Evolutionary conservation across 2,113 vertebrate genomes (phyloP).

Genomic region (Grallaria varia): DNA sequence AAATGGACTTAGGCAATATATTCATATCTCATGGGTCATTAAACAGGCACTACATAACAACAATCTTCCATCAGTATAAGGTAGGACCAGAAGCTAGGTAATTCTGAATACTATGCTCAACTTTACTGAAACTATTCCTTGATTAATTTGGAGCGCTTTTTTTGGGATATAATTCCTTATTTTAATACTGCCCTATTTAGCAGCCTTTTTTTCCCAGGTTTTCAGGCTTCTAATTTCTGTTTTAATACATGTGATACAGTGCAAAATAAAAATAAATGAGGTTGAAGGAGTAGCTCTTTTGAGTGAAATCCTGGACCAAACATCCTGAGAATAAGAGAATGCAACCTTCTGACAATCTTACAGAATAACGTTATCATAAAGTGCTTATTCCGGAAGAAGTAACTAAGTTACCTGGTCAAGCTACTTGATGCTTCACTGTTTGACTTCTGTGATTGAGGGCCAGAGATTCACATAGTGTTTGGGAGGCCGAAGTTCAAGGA

Average conservation of each 20-base stretch:
- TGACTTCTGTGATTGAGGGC: not conserved
- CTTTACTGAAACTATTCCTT: not conserved
- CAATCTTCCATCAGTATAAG: not conserved
- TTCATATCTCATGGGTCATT: not conserved
- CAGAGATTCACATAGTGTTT: not conserved
- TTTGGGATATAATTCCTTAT: not conserved
- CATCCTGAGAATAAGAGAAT: not conserved
- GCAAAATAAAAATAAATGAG: not conserved
- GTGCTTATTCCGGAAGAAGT: not conserved
- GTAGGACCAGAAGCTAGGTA: not conserved
- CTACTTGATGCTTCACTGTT: not conserved
- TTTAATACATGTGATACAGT: not conserved
- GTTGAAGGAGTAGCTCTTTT: not conserved
- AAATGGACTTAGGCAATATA: not conserved
- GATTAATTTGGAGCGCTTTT: not conserved
- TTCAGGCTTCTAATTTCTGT: not conserved
- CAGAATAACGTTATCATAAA: not conserved
- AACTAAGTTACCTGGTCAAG: not conserved
- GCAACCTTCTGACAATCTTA: not conserved
- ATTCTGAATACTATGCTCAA: not conserved
- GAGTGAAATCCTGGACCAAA: not conserved
- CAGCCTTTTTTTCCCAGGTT: not conserved
- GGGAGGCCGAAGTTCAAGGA: not conserved
- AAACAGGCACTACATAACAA: not conserved
- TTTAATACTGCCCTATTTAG: not conserved